Conservation (phyloP, 2,888 invertebrate species). For the Autographa pulchrina region DNA sequence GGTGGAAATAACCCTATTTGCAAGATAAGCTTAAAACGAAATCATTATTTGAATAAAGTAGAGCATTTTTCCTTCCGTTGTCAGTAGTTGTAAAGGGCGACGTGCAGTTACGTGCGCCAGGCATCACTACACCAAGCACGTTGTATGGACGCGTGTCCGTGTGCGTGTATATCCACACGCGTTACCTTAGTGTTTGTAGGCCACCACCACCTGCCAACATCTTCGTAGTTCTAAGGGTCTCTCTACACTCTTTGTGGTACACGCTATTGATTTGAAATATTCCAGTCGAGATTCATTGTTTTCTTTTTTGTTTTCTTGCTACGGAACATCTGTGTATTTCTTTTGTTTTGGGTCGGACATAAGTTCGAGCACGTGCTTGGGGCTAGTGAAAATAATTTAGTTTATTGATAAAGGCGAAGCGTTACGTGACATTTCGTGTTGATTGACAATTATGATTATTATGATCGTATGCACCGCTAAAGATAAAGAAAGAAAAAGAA, state of each 20-base stretch:
- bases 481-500: not conserved
- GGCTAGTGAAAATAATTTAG: slow-evolving; percentile 61
- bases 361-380: slow-evolving; percentile 78
- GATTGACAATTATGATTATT: not conserved
- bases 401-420: slow-evolving; percentile 14
- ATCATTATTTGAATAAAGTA: slow-evolving; percentile 44
- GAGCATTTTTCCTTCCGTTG: slow-evolving; percentile 67
- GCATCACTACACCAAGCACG: slow-evolving; percentile 58
- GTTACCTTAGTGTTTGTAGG: slow-evolving; percentile 38
- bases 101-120: slow-evolving; percentile 70
- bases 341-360: slow-evolving; percentile 70
- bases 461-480: not conserved
- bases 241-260: slow-evolving; percentile 63
- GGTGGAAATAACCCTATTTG: not conserved
- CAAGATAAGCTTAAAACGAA: not conserved
- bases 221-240: slow-evolving; percentile 53
- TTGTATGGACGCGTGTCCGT: slow-evolving; percentile 51
- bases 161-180: slow-evolving; percentile 55
- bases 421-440: slow-evolving; percentile 1
- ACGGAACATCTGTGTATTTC: slow-evolving; percentile 76
- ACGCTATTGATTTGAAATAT: slow-evolving; percentile 71
- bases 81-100: slow-evolving; percentile 74
- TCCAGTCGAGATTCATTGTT: slow-evolving; percentile 67
- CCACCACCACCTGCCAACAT: slow-evolving; percentile 59
- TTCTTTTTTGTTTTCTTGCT: slow-evolving; percentile 66